Percentiles rank a stretch among this genome's conserved stretches.
Evolutionary conservation across 2,113 vertebrate species (phyloP).

Genomic region (Chionis minor): DNA sequence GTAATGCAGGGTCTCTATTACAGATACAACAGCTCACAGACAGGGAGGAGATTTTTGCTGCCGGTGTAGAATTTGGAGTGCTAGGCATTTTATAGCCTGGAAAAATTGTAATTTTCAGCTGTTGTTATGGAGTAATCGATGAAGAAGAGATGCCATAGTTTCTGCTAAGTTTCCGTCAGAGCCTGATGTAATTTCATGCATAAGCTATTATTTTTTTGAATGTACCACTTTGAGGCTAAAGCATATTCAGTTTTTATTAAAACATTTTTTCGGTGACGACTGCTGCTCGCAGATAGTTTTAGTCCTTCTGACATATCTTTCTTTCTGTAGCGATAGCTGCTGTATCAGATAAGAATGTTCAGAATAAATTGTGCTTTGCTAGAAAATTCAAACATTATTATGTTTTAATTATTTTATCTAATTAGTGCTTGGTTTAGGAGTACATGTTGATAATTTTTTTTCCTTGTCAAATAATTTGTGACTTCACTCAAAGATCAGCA

Average conservation of each 20-base stretch:
- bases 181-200: neutral
- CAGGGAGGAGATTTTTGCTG: slow-evolving; percentile 59
- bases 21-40: slow-evolving; percentile 61
- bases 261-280: neutral
- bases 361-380: neutral
- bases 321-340: neutral
- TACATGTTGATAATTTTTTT: neutral
- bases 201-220: neutral
- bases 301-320: neutral
- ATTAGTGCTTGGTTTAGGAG: neutral
- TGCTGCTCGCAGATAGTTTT: neutral
- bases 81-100: slow-evolving; percentile 55
- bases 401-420: neutral
- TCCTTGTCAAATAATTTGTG: neutral
- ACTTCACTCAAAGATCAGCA: neutral
- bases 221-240: neutral
- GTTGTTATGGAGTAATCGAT: slow-evolving; percentile 45
- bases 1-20: slow-evolving; percentile 56
- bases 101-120: slow-evolving; percentile 62
- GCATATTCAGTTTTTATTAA: neutral
- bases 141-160: slow-evolving; percentile 24
- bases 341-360: neutral
- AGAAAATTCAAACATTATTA: neutral
- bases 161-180: slow-evolving; percentile 32
- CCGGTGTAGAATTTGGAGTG: slow-evolving; percentile 56